Evolutionary conservation across 2,113 vertebrate species (phyloP), one percentile per base, ranked within the genome.

Genomic region (Gopherus evgoodei): DNA sequence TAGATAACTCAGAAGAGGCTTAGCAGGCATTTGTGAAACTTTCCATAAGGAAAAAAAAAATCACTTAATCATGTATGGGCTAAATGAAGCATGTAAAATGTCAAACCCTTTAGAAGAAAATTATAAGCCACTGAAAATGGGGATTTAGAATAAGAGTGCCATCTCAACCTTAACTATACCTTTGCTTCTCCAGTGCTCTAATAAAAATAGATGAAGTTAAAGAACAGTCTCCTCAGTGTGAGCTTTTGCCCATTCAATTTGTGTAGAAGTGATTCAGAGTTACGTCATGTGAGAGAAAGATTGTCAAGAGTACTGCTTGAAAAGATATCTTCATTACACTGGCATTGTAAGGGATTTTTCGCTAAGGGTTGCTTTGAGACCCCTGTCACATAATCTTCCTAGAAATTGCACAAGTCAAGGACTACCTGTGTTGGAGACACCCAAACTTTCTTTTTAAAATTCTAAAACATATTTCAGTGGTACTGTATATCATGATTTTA

Each of bases 61-160:
- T 72, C 10, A 75, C 53, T 93, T 86, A n/a, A 91, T 87, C 94
- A 49, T 22, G 59, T 11, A 86, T 2, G 4, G 4, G 17, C 57
- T 83, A 94, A 96, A 84, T 86, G 83, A 93, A 93, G 5, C n/a
- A 92, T 21, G 52, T 81, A 94, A 94, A 92, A 90, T 79, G 53
- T 17, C 38, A 16, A 88, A 75, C 17, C 35, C 38, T 75, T 86
- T 65, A 25, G 19, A 38, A 52, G 21, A 56, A 95, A 78, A 91
- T 83, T 57, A 92, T 16, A 79, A 90, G 81, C 10, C 50, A 1
- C 0, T 17, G 49, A 86, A 90, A 93, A 84, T 21, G 10, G 79
- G 38, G 53, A 82, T 82, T 90, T 84, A 80, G 84, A 90, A n/a
- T 69, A 35, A 21, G 35, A n/a, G 17, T 21, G 35, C 11, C 35